Percentiles rank a stretch among this genome's conserved stretches.
phyloP scores from a whole-genome alignment of 2,888 invertebrate genomes.

The Troglohyphantes excavatus region DNA sequence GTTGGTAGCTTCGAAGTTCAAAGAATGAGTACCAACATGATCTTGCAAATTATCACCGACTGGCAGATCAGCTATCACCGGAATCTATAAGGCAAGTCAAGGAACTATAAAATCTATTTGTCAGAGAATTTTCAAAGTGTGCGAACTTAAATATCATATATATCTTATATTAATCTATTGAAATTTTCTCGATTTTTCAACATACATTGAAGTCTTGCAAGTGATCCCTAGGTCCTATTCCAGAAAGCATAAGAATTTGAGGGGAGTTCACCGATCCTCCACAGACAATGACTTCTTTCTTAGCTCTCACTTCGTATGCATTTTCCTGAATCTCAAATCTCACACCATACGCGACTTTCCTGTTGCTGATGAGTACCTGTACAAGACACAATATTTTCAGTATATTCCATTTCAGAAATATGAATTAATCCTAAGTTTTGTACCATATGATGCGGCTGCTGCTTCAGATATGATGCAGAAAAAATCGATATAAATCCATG shows the following conservation, averaged over 20 bases:
- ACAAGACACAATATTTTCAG: no score
- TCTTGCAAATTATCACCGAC: conserved; percentile 80
- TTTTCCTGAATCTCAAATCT: conserved; percentile 90
- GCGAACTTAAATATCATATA: no score
- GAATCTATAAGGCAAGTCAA: conserved; percentile 63
- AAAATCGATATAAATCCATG: no score
- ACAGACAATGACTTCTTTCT: conserved; percentile 93
- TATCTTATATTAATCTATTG: no score
- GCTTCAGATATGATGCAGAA: no score
- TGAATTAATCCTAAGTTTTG: no score
- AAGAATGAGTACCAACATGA: conserved; percentile 71
- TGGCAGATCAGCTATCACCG: conserved; percentile 80
- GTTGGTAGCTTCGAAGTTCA: conserved; percentile 61
- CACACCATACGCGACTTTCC: conserved; percentile 91
- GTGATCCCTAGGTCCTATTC: conserved; percentile 90
- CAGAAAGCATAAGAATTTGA: conserved; percentile 95
- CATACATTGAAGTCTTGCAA: conserved; percentile 85
- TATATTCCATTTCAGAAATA: no score
- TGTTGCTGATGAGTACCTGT: conserved; percentile 87
- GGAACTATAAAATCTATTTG: no score
- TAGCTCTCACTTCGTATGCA: conserved; percentile 88
- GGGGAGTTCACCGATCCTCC: conserved; percentile 96
- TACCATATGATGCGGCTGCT: no score
- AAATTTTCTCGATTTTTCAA: no score
- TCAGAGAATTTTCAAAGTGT: no score